Evolutionary conservation across 2,113 vertebrate species (phyloP).

Genomic region (Nothobranchius kuhntae): DNA sequence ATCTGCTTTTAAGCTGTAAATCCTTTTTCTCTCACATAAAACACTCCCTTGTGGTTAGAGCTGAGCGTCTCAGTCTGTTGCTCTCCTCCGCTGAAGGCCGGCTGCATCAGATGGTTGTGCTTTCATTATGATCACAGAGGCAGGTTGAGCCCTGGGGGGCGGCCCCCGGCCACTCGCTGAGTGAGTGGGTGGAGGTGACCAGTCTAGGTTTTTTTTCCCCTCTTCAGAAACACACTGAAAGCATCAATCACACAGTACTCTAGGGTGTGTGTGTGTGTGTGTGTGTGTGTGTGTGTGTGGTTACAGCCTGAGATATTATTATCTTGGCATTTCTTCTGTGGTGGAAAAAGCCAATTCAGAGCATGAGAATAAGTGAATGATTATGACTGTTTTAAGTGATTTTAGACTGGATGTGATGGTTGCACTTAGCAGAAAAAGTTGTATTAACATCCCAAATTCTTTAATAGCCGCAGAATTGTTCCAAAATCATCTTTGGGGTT

Average conservation of each 20-base stretch:
- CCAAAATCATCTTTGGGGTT: no score
- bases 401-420: constrained; percentile 52
- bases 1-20: constrained; percentile 21
- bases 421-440: constrained; percentile 34
- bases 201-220: constrained; percentile 45
- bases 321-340: constrained; percentile 55
- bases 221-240: constrained; percentile 42
- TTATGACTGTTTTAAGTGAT: constrained; percentile 37
- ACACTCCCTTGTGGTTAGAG: not conserved
- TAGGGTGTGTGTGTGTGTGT: not conserved
- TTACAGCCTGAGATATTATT: constrained; percentile 60
- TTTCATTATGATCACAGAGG: constrained; percentile 1
- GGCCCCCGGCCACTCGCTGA: constrained; percentile 48
- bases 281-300: constrained; percentile 43
- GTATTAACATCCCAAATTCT: no score
- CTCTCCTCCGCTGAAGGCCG: constrained; percentile 24
- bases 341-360: constrained; percentile 57
- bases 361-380: constrained; percentile 46
- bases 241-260: constrained; percentile 35
- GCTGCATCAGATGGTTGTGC: constrained; percentile 3
- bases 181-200: constrained; percentile 47
- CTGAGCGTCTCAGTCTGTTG: constrained; percentile 6
- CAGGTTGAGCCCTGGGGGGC: constrained; percentile 44
- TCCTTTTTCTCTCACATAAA: not conserved
- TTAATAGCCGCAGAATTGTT: no score